Conservation (phyloP, 1,140 invertebrate genomes). For the Hesperophylax magnus region DNA sequence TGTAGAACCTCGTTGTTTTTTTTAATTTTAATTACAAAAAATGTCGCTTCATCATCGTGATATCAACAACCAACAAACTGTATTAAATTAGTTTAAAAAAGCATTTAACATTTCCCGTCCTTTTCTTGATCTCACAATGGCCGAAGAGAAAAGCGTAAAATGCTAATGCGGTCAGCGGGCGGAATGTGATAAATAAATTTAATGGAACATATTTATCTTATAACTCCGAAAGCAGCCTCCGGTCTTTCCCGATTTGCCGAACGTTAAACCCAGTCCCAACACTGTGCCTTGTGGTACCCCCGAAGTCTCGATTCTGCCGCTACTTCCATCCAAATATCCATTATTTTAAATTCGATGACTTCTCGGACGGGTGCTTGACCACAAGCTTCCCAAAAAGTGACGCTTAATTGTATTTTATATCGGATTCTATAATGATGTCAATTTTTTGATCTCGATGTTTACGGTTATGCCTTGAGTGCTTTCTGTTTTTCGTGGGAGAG, state of each 20-base stretch:
- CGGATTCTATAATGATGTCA: slow-evolving; percentile 24
- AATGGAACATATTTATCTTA: slow-evolving; percentile 46
- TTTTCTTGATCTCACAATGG: no score
- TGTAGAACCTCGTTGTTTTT: no score
- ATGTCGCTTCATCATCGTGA: no score
- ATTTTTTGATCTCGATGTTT: slow-evolving; percentile 22
- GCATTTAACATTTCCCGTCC: no score
- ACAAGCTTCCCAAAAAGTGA: slow-evolving; percentile 20
- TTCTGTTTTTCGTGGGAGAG: no score
- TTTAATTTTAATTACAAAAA: no score
- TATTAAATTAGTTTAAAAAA: no score
- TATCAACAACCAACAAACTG: no score
- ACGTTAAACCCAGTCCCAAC: neutral
- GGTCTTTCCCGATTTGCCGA: slow-evolving; percentile 19
- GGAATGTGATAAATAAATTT: slow-evolving; percentile 55
- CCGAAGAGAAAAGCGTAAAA: slow-evolving; percentile 17
- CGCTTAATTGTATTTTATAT: slow-evolving; percentile 34
- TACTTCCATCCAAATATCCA: slow-evolving; percentile 2
- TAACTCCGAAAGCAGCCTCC: slow-evolving; percentile 25
- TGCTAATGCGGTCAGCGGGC: slow-evolving; percentile 42
- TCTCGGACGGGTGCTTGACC: slow-evolving; percentile 17
- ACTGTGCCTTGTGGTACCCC: neutral
- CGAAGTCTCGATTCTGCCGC: no score
- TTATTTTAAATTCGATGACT: slow-evolving; percentile 37
- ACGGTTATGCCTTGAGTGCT: neutral